Conservation (phyloP, 2,888 invertebrate species). For the Brachylomia viminalis region DNA sequence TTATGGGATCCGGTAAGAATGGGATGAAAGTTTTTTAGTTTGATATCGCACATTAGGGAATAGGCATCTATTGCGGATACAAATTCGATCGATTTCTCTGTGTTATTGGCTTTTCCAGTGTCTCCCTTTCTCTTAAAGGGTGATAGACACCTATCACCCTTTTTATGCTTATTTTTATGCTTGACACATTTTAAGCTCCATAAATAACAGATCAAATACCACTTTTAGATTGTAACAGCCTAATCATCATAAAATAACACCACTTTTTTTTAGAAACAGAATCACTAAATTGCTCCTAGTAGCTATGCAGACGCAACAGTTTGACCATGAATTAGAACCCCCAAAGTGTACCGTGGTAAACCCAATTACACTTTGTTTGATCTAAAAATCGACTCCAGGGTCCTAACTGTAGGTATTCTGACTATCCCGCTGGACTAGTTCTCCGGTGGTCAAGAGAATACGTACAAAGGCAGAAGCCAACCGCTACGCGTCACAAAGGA, state of each 20-base stretch:
- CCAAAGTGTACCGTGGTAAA: conserved; percentile 5
- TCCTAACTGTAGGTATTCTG: conserved; percentile 10
- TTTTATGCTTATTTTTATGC: neutral
- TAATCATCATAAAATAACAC: neutral
- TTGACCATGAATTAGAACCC: neutral
- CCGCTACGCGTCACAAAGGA: conserved; percentile 36
- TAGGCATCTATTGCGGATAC: neutral
- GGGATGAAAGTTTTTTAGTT: neutral
- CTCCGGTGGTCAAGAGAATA: conserved; percentile 32
- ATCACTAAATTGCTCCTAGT: neutral
- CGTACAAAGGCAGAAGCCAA: conserved; percentile 15
- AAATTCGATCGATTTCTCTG: neutral
- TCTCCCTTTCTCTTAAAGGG: neutral
- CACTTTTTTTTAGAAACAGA: neutral
- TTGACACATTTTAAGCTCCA: neutral
- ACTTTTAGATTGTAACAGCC: too few relatives aligned
- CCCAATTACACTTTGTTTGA: conserved; percentile 27
- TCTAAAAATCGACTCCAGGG: conserved; percentile 18
- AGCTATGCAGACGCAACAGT: neutral
- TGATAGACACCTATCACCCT: too few relatives aligned
- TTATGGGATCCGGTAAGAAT: neutral
- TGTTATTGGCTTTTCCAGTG: neutral
- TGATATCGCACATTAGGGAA: neutral
- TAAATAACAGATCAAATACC: neutral
- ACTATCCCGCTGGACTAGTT: conserved; percentile 1